Percentiles rank a stretch among this genome's conserved stretches.
These are phyloP conservation scores for Poeciliopsis paucimaculata DNA, from an alignment of 2,797 vertebrate genomes.

Conservation along the genomic window DNA sequence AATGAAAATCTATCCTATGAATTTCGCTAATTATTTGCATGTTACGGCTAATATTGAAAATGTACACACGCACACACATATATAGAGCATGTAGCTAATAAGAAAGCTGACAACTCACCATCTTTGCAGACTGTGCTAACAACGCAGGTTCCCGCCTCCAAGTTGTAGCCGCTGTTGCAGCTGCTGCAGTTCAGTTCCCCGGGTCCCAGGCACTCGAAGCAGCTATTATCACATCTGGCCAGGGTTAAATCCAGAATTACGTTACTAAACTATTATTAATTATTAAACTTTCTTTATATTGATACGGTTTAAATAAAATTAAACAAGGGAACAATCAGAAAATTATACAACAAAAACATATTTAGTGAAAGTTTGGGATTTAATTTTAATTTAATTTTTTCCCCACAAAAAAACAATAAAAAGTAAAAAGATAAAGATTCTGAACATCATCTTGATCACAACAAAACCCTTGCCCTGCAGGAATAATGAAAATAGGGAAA, in stretches of 20 bases:
- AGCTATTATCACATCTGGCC: constrained; percentile 91
- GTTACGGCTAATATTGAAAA: background rate
- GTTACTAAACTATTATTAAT: background rate
- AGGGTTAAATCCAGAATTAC: constrained; percentile 24
- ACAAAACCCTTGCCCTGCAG: background rate
- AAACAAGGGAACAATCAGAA: background rate
- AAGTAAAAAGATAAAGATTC: background rate
- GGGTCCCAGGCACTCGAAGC: constrained; percentile 90
- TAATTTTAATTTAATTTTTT: background rate
- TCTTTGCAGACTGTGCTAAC: constrained; percentile 98
- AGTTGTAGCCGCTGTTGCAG: constrained; percentile 91
- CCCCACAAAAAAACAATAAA: no score
- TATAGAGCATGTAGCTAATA: constrained; percentile 9
- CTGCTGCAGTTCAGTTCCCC: constrained; percentile 95
- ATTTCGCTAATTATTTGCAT: background rate
- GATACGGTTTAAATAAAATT: background rate
- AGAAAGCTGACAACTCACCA: constrained; percentile 86
- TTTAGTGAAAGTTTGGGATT: background rate
- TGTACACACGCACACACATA: constrained; percentile 13
- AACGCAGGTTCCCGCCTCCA: constrained; percentile 90
- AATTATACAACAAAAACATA: background rate
- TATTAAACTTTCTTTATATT: background rate
- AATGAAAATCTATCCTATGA: background rate
- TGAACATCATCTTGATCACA: background rate
- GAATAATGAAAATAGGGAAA: background rate